A percentile compares a stretch with the other conserved stretches of the same genome.
These are phyloP conservation scores for Lithosia quadra DNA, from an alignment of 2,888 invertebrate genomes.

Conservation along the genomic window DNA sequence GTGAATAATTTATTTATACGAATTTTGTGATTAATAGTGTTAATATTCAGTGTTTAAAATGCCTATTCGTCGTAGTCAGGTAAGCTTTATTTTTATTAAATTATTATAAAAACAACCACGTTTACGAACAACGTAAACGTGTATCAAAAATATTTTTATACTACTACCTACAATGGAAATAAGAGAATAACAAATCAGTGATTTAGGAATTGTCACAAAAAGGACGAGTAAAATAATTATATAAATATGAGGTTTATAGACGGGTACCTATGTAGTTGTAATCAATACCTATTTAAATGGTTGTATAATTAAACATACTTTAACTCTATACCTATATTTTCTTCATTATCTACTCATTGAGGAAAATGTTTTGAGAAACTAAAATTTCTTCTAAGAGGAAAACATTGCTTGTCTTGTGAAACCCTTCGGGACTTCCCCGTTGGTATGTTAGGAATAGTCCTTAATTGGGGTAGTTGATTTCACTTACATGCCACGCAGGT, in stretches of 20 bases:
- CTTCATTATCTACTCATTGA: background rate
- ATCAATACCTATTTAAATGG: background rate
- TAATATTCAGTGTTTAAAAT: constrained; percentile 64
- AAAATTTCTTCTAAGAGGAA: background rate
- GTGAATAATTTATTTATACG: constrained; percentile 35
- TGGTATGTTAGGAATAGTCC: background rate
- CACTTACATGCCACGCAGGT: background rate
- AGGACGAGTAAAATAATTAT: background rate
- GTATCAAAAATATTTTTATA: background rate
- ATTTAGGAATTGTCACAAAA: background rate
- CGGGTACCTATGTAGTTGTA: background rate
- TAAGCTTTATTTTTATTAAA: constrained; percentile 55
- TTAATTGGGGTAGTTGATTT: too few relatives aligned
- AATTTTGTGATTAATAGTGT: constrained; percentile 49
- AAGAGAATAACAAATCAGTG: background rate
- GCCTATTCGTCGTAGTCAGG: constrained; percentile 83
- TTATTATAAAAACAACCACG: too few relatives aligned
- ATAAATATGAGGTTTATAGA: too few relatives aligned
- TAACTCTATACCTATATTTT: background rate
- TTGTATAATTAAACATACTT: background rate
- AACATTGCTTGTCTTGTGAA: background rate
- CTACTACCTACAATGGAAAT: background rate
- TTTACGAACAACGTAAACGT: too few relatives aligned
- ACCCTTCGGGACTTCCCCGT: background rate
- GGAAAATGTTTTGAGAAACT: background rate